Conservation (phyloP, 2,888 invertebrate species). For the Lutraria lutraria region DNA sequence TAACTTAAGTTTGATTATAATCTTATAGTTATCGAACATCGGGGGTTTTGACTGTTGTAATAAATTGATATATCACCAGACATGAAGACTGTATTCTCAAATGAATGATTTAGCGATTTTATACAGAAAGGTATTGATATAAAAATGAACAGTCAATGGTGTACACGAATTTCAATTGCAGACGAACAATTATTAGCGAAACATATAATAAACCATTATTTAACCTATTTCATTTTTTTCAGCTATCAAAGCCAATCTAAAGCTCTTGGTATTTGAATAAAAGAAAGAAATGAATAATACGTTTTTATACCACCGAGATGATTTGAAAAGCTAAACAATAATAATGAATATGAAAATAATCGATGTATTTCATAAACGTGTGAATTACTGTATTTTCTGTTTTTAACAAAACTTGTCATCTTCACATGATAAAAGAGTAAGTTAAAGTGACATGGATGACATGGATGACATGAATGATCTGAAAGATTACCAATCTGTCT, state of each 20-base stretch:
- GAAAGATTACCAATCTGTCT: too few species aligned
- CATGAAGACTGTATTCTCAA: not conserved
- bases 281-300: not conserved
- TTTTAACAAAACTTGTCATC: not conserved
- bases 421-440: not conserved
- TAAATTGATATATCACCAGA: not conserved
- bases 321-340: not conserved
- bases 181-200: not conserved
- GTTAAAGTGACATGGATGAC: not conserved
- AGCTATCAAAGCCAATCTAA: not conserved
- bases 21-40: not conserved
- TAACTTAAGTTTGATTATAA: too few species aligned
- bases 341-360: constrained; percentile 6
- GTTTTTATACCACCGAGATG: not conserved
- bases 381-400: not conserved
- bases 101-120: not conserved
- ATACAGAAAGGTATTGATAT: not conserved
- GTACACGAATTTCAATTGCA: not conserved
- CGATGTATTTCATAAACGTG: not conserved
- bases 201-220: not conserved
- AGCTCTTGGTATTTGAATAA: not conserved
- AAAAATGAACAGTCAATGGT: not conserved
- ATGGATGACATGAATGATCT: not conserved
- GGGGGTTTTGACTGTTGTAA: not conserved
- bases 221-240: too few species aligned